These are phyloP conservation scores for Dissostichus mawsoni DNA, from an alignment of 2,113 vertebrate genomes.

Conservation along the genomic window DNA sequence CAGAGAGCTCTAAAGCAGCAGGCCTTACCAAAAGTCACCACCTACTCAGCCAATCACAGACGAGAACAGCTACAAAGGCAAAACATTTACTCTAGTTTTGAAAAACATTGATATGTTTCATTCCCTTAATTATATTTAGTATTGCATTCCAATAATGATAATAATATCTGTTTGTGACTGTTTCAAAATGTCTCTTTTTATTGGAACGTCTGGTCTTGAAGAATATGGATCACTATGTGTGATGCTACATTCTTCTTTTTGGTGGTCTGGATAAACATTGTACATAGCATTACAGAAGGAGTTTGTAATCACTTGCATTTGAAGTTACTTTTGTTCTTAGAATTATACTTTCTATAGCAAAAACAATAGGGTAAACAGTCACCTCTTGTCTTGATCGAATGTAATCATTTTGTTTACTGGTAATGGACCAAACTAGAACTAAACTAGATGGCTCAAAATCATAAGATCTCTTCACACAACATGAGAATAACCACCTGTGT, in stretches of 20 bases:
- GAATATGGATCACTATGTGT: neutral
- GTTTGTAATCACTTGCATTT: neutral
- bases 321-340: neutral
- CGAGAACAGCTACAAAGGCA: neutral
- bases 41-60: constrained; percentile 31
- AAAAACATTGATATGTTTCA: neutral
- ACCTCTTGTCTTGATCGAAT: neutral
- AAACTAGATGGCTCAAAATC: neutral
- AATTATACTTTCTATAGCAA: neutral
- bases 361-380: neutral
- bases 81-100: neutral
- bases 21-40: constrained; percentile 7
- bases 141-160: neutral
- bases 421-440: neutral
- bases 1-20: constrained; percentile 13
- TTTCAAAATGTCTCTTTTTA: neutral
- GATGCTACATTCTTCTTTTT: neutral
- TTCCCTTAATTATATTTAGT: neutral
- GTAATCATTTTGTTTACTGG: neutral
- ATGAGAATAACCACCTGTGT: too few relatives aligned
- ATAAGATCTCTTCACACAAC: neutral
- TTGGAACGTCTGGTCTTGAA: neutral
- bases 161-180: neutral
- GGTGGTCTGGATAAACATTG: neutral
- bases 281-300: neutral